These are phyloP conservation scores for Hymenopus coronatus DNA, from an alignment of 2,888 invertebrate species.

Conservation along the genomic window DNA sequence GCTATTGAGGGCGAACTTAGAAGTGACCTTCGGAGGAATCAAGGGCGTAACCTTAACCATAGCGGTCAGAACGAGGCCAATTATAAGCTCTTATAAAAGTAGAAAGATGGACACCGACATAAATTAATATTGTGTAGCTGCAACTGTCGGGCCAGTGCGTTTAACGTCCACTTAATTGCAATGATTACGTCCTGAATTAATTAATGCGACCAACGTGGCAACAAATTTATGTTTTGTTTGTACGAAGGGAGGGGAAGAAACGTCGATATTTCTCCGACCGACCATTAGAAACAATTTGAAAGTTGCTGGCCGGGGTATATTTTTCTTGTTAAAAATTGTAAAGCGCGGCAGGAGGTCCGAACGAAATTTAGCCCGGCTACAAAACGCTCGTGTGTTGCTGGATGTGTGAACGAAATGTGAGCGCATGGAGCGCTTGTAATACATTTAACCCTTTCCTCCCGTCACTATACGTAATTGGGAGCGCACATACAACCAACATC, in stretches of 20 bases:
- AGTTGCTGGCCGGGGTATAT: not conserved
- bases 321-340: slow-evolving; percentile 6
- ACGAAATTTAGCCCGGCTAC: not conserved
- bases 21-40: not conserved
- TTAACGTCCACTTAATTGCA: not conserved
- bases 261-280: not conserved
- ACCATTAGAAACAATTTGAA: slow-evolving; percentile 3
- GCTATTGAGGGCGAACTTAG: too few relatives aligned
- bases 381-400: not conserved
- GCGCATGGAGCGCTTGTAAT: not conserved
- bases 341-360: not conserved
- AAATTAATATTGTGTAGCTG: not conserved
- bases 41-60: not conserved
- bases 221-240: slow-evolving; percentile 3
- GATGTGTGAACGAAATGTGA: not conserved
- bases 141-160: not conserved
- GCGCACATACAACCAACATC: not conserved
- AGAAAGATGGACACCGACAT: not conserved
- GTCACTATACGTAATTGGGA: not conserved
- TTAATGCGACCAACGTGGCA: not conserved
- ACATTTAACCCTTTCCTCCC: not conserved
- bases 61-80: not conserved
- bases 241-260: not conserved
- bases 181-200: not conserved
- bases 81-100: not conserved